A percentile compares a stretch with the other conserved stretches of the same genome.
phyloP scores from a whole-genome alignment of 2,888 invertebrate species.

The Teleogryllus oceanicus region DNA sequence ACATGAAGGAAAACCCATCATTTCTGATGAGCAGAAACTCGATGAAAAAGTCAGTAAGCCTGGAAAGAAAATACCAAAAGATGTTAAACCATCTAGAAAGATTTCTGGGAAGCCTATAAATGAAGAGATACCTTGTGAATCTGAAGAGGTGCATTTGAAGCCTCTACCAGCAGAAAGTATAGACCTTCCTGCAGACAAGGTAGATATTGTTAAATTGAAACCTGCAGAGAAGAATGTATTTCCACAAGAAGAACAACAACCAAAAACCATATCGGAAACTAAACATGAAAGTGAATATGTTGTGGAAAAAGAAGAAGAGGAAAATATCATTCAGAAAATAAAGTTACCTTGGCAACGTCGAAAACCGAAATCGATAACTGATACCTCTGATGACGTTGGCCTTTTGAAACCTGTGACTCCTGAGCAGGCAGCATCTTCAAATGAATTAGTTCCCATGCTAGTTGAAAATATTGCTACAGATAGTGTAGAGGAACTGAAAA shows the following conservation, averaged over 20 bases:
- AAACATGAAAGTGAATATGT: too few relatives aligned
- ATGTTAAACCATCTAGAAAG: conserved; percentile 38
- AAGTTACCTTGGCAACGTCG: background rate
- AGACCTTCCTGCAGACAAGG: background rate
- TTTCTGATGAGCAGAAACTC: conserved; percentile 43
- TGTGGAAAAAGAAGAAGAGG: background rate
- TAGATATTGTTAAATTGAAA: too few relatives aligned
- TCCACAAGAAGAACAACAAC: background rate
- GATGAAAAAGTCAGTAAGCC: conserved; percentile 23
- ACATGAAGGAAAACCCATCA: too few relatives aligned
- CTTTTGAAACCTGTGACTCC: too few relatives aligned
- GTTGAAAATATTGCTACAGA: conserved; percentile 31
- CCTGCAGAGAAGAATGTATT: too few relatives aligned
- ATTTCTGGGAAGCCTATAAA: background rate
- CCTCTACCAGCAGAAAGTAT: background rate
- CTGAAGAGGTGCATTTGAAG: background rate
- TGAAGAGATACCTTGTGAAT: background rate
- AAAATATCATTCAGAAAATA: background rate
- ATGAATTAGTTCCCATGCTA: conserved; percentile 28
- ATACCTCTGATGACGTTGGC: too few relatives aligned
- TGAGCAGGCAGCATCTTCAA: too few relatives aligned
- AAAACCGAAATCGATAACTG: background rate
- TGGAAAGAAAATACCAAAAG: background rate
- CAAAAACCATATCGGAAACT: background rate
- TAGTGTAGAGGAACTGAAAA: too few relatives aligned